Percentiles rank a stretch among this genome's conserved stretches.
Evolutionary conservation across 2,888 invertebrate species (phyloP).

Genomic region (Terebella lapidaria): DNA sequence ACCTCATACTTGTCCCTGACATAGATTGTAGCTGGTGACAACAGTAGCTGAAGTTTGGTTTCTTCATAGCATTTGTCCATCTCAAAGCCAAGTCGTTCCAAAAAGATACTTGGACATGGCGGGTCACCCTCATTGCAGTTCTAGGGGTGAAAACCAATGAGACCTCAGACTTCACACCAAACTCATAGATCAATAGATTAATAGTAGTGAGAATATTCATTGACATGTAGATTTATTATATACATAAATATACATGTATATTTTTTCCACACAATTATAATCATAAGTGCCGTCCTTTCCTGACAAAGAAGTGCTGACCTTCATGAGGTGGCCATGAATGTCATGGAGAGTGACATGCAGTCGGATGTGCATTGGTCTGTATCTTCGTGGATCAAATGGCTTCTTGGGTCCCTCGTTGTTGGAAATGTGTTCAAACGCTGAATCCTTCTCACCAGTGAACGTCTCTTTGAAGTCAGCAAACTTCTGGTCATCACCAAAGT

Average conservation of each 20-base stretch:
- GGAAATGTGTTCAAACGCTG: constrained; percentile 16
- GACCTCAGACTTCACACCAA: too few relatives aligned
- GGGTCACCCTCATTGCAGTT: constrained; percentile 86
- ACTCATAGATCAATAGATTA: too few relatives aligned
- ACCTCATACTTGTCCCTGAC: constrained; percentile 48
- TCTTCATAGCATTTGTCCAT: constrained; percentile 91
- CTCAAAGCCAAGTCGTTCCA: constrained; percentile 90
- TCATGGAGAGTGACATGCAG: constrained; percentile 92
- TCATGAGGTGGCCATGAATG: constrained; percentile 87
- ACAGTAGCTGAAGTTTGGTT: constrained; percentile 77
- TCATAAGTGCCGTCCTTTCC: too few relatives aligned
- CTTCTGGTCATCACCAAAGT: constrained; percentile 92
- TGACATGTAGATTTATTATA: too few relatives aligned
- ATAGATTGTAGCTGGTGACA: constrained; percentile 76
- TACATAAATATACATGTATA: too few relatives aligned
- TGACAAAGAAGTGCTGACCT: constrained; percentile 56
- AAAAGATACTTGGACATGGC: constrained; percentile 65
- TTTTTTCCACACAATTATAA: too few relatives aligned
- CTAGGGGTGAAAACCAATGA: constrained; percentile 51
- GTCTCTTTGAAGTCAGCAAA: constrained; percentile 75
- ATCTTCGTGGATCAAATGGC: constrained; percentile 76
- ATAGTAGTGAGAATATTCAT: too few relatives aligned
- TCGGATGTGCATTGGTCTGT: constrained; percentile 83
- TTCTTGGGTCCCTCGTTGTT: constrained; percentile 3
- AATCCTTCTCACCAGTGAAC: constrained; percentile 16